Evolutionary conservation across 2,113 vertebrate species (phyloP).

Genomic region (Rhabdomys dilectus): DNA sequence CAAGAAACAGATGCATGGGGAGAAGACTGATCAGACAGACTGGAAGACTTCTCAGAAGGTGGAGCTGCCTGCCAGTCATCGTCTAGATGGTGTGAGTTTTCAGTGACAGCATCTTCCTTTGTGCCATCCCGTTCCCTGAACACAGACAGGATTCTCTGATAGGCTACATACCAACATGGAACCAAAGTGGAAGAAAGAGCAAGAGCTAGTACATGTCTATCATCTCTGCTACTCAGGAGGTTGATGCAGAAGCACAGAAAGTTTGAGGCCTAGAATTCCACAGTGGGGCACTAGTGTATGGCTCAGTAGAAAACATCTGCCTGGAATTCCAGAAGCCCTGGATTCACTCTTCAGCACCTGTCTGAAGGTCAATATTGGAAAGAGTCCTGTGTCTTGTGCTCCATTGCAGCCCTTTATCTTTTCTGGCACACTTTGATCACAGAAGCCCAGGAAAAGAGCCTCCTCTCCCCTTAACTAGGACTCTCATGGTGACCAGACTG

Average conservation of each 20-base stretch:
- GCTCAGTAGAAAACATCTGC: not conserved
- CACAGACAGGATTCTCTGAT: not conserved
- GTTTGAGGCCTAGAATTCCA: not conserved
- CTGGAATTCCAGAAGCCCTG: not conserved
- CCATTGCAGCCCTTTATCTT: not conserved
- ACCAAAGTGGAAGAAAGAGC: not conserved
- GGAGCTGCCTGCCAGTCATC: not conserved
- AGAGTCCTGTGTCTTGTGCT: not conserved
- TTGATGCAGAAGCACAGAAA: not conserved
- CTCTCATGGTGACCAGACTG: not conserved
- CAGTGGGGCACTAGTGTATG: not conserved
- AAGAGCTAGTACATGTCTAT: not conserved
- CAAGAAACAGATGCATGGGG: not conserved
- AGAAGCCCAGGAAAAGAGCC: not conserved
- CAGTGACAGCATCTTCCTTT: not conserved
- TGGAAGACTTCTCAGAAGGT: not conserved
- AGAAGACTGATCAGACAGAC: no score
- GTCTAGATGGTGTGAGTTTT: not conserved
- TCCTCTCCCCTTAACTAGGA: not conserved
- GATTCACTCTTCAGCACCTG: not conserved
- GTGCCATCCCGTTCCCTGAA: not conserved
- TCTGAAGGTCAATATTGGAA: not conserved
- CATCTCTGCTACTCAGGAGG: not conserved
- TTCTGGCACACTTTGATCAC: accelerated
- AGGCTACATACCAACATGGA: not conserved